Evolutionary conservation across 2,888 invertebrate genomes (phyloP).

Genomic region (Cerceris rybyensis): DNA sequence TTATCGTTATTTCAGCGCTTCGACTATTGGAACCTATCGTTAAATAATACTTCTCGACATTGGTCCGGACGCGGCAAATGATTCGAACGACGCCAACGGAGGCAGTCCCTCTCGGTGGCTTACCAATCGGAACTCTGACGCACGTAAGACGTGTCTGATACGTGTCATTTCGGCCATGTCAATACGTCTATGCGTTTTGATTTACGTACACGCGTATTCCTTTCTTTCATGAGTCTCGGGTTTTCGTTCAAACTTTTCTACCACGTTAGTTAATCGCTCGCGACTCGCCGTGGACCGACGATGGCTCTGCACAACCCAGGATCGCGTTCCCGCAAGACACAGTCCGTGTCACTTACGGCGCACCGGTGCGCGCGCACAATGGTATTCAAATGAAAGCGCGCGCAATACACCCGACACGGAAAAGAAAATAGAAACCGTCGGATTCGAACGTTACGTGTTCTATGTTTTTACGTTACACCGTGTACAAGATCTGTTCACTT

Average conservation of each 20-base stretch:
- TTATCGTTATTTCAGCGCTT: constrained; percentile 58
- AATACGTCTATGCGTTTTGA: background rate
- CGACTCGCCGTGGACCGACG: constrained; percentile 35
- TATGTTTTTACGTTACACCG: constrained; percentile 53
- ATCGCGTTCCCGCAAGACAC: constrained; percentile 34
- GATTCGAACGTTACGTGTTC: constrained; percentile 36
- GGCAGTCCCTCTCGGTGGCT: constrained; percentile 35
- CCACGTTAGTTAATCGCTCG: background rate
- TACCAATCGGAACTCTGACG: constrained; percentile 42
- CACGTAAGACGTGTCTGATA: constrained; percentile 23
- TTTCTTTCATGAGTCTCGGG: constrained; percentile 6
- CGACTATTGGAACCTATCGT: constrained; percentile 63
- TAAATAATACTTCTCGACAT: constrained; percentile 67
- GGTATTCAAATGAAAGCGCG: constrained; percentile 3
- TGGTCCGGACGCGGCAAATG: constrained; percentile 64
- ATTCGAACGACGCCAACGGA: constrained; percentile 57
- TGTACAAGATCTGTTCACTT: constrained; percentile 29
- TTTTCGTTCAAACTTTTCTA: background rate
- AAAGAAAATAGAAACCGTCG: constrained; percentile 20
- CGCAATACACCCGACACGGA: constrained; percentile 39
- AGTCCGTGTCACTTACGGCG: background rate
- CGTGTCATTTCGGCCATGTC: too few relatives aligned
- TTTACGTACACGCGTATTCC: background rate
- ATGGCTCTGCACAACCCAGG: constrained; percentile 32
- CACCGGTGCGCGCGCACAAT: background rate